A percentile compares a stretch with the other conserved stretches of the same genome.
Evolutionary conservation across 2,797 vertebrate species (phyloP).

Genomic region (Catharus ustulatus): DNA sequence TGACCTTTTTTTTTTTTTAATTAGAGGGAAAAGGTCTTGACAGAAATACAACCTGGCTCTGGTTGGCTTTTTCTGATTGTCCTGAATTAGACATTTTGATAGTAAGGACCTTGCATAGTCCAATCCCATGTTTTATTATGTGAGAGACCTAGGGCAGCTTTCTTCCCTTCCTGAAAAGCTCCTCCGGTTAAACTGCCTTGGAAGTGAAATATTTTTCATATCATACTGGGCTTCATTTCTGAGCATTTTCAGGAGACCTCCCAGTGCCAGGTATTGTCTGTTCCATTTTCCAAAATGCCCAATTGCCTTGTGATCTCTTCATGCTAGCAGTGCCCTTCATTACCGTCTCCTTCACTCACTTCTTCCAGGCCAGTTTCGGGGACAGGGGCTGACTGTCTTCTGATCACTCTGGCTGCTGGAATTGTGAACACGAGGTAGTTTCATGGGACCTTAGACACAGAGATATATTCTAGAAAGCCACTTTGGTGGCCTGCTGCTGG

Average conservation of each 20-base stretch:
- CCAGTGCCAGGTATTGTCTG: not conserved
- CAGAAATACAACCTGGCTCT: not conserved
- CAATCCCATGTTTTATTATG: not conserved
- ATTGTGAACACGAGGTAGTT: not conserved
- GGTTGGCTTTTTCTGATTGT: not conserved
- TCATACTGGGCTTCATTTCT: not conserved
- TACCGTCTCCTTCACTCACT: not conserved
- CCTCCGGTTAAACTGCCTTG: not conserved
- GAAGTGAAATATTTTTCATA: not conserved
- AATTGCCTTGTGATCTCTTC: not conserved
- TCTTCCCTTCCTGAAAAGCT: not conserved
- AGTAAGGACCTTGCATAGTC: not conserved
- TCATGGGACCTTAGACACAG: not conserved
- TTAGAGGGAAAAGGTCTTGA: conserved; percentile 4
- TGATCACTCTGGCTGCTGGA: not conserved
- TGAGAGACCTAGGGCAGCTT: not conserved
- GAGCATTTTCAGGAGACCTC: not conserved
- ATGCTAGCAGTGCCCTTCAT: not conserved
- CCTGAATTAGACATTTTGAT: not conserved
- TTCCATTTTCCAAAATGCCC: not conserved
- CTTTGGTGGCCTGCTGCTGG: fast-evolving
- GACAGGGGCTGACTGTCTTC: not conserved
- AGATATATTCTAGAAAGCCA: not conserved
- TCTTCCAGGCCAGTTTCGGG: not conserved
- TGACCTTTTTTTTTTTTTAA: not conserved